Evolutionary conservation across 2,113 vertebrate species (phyloP), one percentile per base, ranked within the genome.

Genomic region (Leptocoma aspasia): DNA sequence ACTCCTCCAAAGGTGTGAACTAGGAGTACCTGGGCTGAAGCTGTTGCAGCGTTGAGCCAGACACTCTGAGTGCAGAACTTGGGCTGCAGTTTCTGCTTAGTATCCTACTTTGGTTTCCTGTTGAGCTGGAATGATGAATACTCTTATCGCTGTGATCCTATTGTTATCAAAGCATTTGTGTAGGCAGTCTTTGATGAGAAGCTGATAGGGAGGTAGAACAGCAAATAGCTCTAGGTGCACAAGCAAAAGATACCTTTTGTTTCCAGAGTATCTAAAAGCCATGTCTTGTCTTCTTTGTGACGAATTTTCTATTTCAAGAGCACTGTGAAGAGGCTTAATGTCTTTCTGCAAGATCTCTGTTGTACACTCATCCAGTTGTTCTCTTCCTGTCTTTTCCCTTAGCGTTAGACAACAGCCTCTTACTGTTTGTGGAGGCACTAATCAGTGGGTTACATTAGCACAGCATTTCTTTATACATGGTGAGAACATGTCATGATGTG

Each of bases 261-360:
- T 94, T 92, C 59, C 49, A 66, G 30, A 73, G 33, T 14, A 79
- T 82, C 66, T 59, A 42, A 70, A 64, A 79, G 60, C 50, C 19
- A 5, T 16, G 26, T 15, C 44, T 72, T 70, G 41, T 78, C 54
- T 39, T 66, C 30, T 82, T 53, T 41, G 28, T 73, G 63, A 86
- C 47, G 76, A 59, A 37, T 42, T 77, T 92, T 89, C 68, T 93
- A 61, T 89, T 96, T 93, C 59, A 73, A 64, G 75, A 92, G 65
- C 5, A 0, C n/a, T 70, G 26, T 33, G 60, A 85, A 70, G 73
- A 70, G 52, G 44, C 50, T 72, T 85, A 82, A 94, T 92, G 80
- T 56, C 44, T 93, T 85, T 91, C 16, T 84, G 17, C 31, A 71
- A 59, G 26, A 52, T 92, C 63, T 69, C 30, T 78, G 10, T 39